These are phyloP conservation scores for Heterodera schachtii DNA, from an alignment of 1,140 invertebrate genomes.

Conservation along the genomic window DNA sequence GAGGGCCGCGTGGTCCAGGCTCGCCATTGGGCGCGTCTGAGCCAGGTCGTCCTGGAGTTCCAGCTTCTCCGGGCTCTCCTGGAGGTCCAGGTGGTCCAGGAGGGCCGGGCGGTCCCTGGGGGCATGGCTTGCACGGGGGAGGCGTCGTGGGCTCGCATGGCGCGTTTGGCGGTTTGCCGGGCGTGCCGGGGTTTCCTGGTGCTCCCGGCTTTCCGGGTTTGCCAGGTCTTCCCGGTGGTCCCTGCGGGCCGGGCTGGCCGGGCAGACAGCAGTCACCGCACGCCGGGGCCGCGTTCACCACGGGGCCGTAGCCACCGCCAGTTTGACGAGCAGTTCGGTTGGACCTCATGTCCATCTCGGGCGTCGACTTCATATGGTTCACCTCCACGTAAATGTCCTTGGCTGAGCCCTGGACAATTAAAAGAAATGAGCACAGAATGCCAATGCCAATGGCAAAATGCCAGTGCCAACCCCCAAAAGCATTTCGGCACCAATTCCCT, in stretches of 20 bases:
- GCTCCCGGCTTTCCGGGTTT: constrained; percentile 48
- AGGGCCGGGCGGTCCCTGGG: constrained; percentile 48
- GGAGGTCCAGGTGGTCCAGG: constrained; percentile 46
- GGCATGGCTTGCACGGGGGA: constrained; percentile 53
- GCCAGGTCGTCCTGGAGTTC: constrained; percentile 34
- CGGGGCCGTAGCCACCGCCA: constrained; percentile 47
- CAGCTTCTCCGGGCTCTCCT: constrained; percentile 46
- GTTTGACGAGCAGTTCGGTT: constrained; percentile 57
- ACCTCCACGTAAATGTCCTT: constrained; percentile 59
- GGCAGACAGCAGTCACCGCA: constrained; percentile 58
- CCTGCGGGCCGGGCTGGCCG: constrained; percentile 52
- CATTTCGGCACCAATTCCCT: no score
- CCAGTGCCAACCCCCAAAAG: no score
- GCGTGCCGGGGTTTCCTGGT: constrained; percentile 45
- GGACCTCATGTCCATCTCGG: constrained; percentile 29
- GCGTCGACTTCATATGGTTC: constrained; percentile 54
- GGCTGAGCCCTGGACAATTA: constrained; percentile 44
- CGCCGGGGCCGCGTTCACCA: constrained; percentile 49
- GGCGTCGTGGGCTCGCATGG: constrained; percentile 48
- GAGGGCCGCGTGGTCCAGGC: constrained; percentile 41
- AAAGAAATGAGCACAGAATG: not conserved
- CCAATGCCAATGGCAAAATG: no score
- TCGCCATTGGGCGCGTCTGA: constrained; percentile 25
- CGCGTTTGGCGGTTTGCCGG: constrained; percentile 46
- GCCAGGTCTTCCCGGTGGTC: constrained; percentile 45